Conservation (phyloP, 2,113 vertebrate genomes). For the Cavia aperea region DNA sequence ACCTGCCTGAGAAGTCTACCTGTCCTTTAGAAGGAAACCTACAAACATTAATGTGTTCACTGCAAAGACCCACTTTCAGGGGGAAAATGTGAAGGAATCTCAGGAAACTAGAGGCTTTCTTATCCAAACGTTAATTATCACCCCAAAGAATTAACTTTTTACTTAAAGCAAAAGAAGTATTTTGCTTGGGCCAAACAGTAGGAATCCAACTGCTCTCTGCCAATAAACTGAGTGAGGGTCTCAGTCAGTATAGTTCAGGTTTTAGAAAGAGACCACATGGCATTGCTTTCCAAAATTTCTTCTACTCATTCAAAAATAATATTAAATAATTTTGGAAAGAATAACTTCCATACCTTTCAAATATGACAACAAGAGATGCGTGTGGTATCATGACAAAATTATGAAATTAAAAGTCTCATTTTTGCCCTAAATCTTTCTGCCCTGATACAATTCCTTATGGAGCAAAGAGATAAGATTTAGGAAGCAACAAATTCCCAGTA, state of each 20-base stretch:
- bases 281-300: conserved; percentile 29
- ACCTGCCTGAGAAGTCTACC: not conserved
- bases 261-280: conserved; percentile 6
- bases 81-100: not conserved
- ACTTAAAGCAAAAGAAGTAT: not conserved
- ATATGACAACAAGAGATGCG: not conserved
- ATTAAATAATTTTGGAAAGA: conserved; percentile 27
- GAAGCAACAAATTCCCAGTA: not conserved
- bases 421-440: conserved; percentile 15
- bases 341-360: not conserved
- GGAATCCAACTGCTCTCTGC: not conserved
- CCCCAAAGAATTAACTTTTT: not conserved
- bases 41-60: not conserved
- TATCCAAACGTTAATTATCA: not conserved
- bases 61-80: not conserved
- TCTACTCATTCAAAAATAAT: not conserved
- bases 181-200: not conserved
- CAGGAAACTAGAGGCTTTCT: not conserved
- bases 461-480: conserved; percentile 4
- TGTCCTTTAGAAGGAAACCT: not conserved
- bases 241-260: not conserved
- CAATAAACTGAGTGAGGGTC: not conserved
- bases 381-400: not conserved
- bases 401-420: not conserved
- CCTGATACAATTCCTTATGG: not conserved